These are phyloP conservation scores for Lasioglossum zephyrum DNA, from an alignment of 2,888 invertebrate genomes.

Conservation along the genomic window DNA sequence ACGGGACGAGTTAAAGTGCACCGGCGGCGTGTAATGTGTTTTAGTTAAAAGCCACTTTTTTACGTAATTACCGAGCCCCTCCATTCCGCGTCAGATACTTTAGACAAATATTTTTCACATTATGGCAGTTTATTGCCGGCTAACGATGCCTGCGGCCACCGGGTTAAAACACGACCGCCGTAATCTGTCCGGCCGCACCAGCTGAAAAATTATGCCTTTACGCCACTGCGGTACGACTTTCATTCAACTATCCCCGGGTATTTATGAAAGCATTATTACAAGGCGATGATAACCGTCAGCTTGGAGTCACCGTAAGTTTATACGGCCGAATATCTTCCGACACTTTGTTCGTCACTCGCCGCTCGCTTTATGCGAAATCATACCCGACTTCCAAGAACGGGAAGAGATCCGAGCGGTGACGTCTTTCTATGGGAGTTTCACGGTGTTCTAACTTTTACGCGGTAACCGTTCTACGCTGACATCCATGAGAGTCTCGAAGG, in stretches of 20 bases:
- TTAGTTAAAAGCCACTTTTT: constrained; percentile 53
- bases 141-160: constrained; percentile 36
- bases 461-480: neutral
- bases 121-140: constrained; percentile 47
- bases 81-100: constrained; percentile 44
- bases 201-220: constrained; percentile 24
- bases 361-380: neutral
- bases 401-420: neutral
- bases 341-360: neutral
- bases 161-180: constrained; percentile 17
- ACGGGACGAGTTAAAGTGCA: constrained; percentile 31
- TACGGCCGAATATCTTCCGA: neutral
- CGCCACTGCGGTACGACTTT: constrained; percentile 16
- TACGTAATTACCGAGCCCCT: constrained; percentile 47
- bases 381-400: neutral
- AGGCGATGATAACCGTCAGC: neutral
- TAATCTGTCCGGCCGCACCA: constrained; percentile 4
- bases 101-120: constrained; percentile 53
- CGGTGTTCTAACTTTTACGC: neutral
- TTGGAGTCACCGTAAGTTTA: neutral
- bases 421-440: neutral
- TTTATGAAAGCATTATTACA: neutral
- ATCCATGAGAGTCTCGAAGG: too few species aligned
- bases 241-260: constrained; percentile 7
- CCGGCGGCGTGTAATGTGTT: constrained; percentile 39